These are phyloP conservation scores for Pristionchus entomophagus DNA, from an alignment of 2,888 invertebrate species.

Conservation along the genomic window DNA sequence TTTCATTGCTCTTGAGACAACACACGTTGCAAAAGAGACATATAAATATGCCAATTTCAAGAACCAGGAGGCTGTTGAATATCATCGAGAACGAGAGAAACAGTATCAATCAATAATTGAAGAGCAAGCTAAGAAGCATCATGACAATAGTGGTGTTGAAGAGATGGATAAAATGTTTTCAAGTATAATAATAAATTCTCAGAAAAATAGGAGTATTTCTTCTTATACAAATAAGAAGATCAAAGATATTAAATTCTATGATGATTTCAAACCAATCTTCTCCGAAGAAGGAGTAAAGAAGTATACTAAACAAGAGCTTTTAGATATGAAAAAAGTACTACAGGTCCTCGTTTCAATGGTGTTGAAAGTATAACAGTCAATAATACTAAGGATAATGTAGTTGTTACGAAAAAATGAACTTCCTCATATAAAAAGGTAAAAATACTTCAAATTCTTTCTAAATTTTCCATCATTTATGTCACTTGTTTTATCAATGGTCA, in stretches of 20 bases:
- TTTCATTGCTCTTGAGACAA: too few relatives aligned
- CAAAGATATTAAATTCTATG: conserved; percentile 10
- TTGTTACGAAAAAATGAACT: not conserved
- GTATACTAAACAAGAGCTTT: not conserved
- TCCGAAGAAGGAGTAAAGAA: not conserved
- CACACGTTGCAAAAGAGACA: too few relatives aligned
- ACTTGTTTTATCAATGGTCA: conserved; percentile 59
- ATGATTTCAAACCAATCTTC: not conserved
- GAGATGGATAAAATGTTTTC: too few relatives aligned
- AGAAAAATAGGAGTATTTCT: not conserved
- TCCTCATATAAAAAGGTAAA: not conserved
- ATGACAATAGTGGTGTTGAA: too few relatives aligned
- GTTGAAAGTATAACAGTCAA: not conserved
- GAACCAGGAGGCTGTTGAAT: too few relatives aligned
- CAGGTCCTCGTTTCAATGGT: conserved; percentile 36
- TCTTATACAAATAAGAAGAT: not conserved
- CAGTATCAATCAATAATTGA: too few relatives aligned
- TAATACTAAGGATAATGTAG: conserved; percentile 15
- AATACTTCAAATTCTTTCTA: conserved; percentile 55
- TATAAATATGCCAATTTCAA: too few relatives aligned
- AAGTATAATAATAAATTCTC: not conserved
- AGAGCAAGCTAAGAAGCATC: too few relatives aligned
- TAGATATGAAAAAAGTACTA: conserved; percentile 44
- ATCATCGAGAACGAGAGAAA: too few relatives aligned
- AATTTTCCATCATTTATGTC: conserved; percentile 52